phyloP scores from a whole-genome alignment of 2,888 invertebrate species.

The Drepana falcataria region DNA sequence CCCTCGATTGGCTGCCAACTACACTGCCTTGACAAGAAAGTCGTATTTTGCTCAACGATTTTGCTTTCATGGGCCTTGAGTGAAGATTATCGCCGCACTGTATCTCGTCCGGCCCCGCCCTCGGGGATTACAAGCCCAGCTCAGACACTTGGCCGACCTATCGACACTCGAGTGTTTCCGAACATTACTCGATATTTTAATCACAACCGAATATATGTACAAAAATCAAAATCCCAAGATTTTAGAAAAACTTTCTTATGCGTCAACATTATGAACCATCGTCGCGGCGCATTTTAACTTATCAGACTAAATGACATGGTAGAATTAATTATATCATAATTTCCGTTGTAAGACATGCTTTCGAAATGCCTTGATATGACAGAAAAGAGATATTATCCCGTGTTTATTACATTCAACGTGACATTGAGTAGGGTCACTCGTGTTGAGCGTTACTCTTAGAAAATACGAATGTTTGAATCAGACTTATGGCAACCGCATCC shows the following conservation, averaged over 20 bases:
- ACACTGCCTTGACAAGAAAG: constrained; percentile 19
- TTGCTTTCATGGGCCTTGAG: constrained; percentile 45
- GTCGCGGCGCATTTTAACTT: no score
- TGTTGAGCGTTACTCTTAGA: constrained; percentile 27
- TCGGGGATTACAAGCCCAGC: constrained; percentile 38
- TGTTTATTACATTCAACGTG: constrained; percentile 21
- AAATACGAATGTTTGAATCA: constrained; percentile 39
- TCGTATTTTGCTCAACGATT: constrained; percentile 45
- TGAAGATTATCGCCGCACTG: constrained; percentile 54
- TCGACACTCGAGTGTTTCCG: constrained; percentile 22
- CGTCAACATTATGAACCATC: no score
- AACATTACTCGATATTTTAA: constrained; percentile 27
- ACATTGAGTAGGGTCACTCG: constrained; percentile 47
- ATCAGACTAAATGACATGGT: no score
- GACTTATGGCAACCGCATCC: constrained; percentile 43
- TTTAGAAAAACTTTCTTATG: no score
- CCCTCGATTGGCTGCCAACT: constrained; percentile 13
- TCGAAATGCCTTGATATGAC: constrained; percentile 10
- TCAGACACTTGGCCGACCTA: constrained; percentile 33
- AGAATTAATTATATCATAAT: background rate
- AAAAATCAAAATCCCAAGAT: constrained; percentile 8
- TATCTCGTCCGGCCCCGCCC: constrained; percentile 41
- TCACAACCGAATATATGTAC: constrained; percentile 20
- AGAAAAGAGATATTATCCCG: background rate
- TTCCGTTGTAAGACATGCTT: constrained; percentile 11